phyloP scores from a whole-genome alignment of 2,888 invertebrate species.

The Drosophila kambysellisi region DNA sequence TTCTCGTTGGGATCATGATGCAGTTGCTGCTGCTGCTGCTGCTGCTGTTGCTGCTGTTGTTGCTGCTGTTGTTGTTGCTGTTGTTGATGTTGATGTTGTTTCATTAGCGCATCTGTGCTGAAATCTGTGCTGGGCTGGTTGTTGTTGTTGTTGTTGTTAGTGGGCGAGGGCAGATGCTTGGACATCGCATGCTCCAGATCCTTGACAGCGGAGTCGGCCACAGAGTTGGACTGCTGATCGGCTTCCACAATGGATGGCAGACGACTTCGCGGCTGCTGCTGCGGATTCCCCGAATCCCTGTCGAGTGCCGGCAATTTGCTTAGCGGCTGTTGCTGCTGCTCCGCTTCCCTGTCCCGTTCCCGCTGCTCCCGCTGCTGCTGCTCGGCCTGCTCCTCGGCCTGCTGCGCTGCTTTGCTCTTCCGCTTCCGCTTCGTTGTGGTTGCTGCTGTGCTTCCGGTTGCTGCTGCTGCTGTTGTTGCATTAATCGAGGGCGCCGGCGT shows the following conservation, averaged over 20 bases:
- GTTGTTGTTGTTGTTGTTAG: slow-evolving; percentile 60
- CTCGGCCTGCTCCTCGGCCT: slow-evolving; percentile 83
- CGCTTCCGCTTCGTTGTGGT: slow-evolving; percentile 86
- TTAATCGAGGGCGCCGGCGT: slow-evolving; percentile 52
- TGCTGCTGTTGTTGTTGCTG: slow-evolving; percentile 90
- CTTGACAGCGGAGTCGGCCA: slow-evolving; percentile 86
- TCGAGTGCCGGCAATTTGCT: slow-evolving; percentile 65
- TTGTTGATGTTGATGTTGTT: slow-evolving; percentile 89
- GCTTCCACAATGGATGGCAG: slow-evolving; percentile 83
- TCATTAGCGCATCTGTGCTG: slow-evolving; percentile 93
- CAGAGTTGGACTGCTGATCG: slow-evolving; percentile 69
- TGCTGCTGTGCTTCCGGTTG: neutral
- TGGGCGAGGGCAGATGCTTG: slow-evolving; percentile 92
- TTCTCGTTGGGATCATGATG: slow-evolving; percentile 87
- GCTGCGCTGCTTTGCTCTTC: slow-evolving; percentile 86
- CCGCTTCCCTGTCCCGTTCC: slow-evolving; percentile 86
- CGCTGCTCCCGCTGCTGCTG: slow-evolving; percentile 62
- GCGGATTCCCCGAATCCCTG: slow-evolving; percentile 37
- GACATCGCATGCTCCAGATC: slow-evolving; percentile 98
- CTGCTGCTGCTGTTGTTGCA: neutral
- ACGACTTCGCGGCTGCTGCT: slow-evolving; percentile 79
- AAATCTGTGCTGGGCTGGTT: slow-evolving; percentile 91
- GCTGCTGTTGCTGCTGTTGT: slow-evolving; percentile 90
- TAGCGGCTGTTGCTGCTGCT: slow-evolving; percentile 82
- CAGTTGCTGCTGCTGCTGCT: slow-evolving; percentile 68